phyloP scores from a whole-genome alignment of 2,113 vertebrate species.

The Colistium nudipinnis region DNA sequence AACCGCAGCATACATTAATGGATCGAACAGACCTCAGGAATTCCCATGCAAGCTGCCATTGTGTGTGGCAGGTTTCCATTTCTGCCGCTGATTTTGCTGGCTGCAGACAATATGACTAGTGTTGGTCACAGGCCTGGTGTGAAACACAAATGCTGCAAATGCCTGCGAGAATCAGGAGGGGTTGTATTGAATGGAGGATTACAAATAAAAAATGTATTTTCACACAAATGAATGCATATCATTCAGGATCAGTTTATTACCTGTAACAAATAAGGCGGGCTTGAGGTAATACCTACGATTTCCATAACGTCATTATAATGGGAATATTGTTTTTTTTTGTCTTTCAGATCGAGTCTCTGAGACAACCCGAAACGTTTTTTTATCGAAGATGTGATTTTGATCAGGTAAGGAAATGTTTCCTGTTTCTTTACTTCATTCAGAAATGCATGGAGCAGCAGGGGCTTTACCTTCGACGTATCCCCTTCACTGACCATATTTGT shows the following conservation, averaged over 20 bases:
- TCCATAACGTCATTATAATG: neutral
- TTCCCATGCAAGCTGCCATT: constrained; percentile 70
- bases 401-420: constrained; percentile 62
- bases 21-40: constrained; percentile 77
- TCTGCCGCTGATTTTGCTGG: constrained; percentile 36
- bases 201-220: too few species aligned
- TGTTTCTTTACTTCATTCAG: neutral
- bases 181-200: constrained; percentile 1
- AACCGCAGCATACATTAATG: constrained; percentile 78
- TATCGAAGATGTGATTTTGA: constrained; percentile 12
- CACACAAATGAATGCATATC: neutral
- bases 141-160: constrained; percentile 20
- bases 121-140: constrained; percentile 1
- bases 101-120: constrained; percentile 28
- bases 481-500: constrained; percentile 32
- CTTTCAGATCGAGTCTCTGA: constrained; percentile 52
- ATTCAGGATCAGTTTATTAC: neutral
- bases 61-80: constrained; percentile 56
- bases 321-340: constrained; percentile 33
- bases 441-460: neutral
- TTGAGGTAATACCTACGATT: neutral
- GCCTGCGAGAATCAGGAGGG: neutral
- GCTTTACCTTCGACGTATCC: neutral
- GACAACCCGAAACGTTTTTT: constrained; percentile 5
- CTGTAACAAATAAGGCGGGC: constrained; percentile 2